phyloP scores from a whole-genome alignment of 2,888 invertebrate species.

The Hypsopygia costalis region DNA sequence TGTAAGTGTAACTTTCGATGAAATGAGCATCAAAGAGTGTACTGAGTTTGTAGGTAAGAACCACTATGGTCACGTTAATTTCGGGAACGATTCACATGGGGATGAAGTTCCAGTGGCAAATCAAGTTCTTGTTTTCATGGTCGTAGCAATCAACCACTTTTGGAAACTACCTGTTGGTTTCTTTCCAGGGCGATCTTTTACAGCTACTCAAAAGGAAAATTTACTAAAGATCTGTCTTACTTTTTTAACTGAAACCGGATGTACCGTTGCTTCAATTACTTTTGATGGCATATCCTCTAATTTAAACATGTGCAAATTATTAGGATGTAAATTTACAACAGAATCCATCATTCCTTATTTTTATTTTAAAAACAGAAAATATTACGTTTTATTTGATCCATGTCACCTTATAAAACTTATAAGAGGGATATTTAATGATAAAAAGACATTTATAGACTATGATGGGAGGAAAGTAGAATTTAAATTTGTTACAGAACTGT shows the following conservation, averaged over 20 bases:
- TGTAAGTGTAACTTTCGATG: conserved; percentile 5
- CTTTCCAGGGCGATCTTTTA: conserved; percentile 3
- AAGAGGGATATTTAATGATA: background rate
- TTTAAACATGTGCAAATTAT: conserved; percentile 7
- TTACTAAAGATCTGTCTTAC: conserved; percentile 9
- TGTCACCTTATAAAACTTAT: background rate
- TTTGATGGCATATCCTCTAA: conserved; percentile 13
- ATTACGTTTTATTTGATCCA: background rate
- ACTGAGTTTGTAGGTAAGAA: conserved; percentile 9
- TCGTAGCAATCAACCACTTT: conserved; percentile 5
- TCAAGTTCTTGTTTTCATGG: conserved; percentile 11
- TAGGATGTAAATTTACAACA: conserved; percentile 1
- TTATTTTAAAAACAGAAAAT: background rate
- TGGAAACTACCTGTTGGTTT: conserved; percentile 14
- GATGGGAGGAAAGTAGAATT: background rate
- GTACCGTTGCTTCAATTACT: conserved; percentile 10
- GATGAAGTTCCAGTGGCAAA: conserved; percentile 9
- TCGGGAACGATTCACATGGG: conserved; percentile 24
- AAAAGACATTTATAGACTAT: background rate
- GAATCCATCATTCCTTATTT: background rate
- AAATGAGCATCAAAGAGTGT: conserved; percentile 3
- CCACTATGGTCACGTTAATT: conserved; percentile 5
- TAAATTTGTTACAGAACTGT: background rate
- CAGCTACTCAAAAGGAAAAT: background rate
- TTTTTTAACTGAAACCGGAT: conserved; percentile 5